These are phyloP conservation scores for Atrichornis clamosus DNA, from an alignment of 2,113 vertebrate genomes.

Conservation along the genomic window DNA sequence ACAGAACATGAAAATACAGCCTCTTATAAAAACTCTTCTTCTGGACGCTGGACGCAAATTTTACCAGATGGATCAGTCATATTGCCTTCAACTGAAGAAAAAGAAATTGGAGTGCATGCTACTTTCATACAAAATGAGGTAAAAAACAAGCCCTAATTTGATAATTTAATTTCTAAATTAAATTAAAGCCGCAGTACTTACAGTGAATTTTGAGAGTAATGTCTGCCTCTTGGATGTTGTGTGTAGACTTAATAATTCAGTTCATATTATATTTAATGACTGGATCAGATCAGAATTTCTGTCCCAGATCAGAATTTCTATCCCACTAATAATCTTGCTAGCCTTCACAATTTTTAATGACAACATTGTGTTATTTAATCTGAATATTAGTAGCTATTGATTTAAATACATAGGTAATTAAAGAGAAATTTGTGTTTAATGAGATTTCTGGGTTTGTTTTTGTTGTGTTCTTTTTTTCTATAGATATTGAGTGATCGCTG, in stretches of 20 bases:
- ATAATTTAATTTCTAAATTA: background rate
- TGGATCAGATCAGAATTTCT: background rate
- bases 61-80: conserved; percentile 63
- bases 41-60: conserved; percentile 84
- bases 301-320: background rate
- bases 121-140: conserved; percentile 87
- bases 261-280: background rate
- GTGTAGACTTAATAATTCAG: background rate
- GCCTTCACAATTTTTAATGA: background rate
- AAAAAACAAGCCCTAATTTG: background rate
- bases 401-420: background rate
- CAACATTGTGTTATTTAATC: background rate
- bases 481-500: conserved; percentile 86
- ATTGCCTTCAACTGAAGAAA: conserved; percentile 82
- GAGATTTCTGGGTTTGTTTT: background rate
- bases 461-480: background rate
- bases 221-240: background rate
- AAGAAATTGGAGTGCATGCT: conserved; percentile 81
- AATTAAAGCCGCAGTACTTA: background rate
- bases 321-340: background rate
- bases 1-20: conserved; percentile 57
- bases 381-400: background rate
- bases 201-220: background rate
- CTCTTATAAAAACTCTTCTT: conserved; percentile 53
- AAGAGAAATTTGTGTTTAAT: background rate